These are phyloP conservation scores for Cordilura impudica DNA, from an alignment of 2,888 invertebrate genomes.

Conservation along the genomic window DNA sequence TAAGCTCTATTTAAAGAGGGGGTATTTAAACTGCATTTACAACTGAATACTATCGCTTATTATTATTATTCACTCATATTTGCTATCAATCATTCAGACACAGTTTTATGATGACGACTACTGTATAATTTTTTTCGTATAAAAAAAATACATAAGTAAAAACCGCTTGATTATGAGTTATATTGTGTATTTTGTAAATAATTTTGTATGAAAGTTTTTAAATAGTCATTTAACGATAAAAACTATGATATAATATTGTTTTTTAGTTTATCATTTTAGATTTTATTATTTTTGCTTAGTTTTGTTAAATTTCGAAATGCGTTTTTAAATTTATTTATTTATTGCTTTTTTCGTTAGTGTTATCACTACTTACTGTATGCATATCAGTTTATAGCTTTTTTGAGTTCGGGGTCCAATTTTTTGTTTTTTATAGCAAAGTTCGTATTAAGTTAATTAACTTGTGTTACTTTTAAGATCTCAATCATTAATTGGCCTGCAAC, in stretches of 20 bases:
- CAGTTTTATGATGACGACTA: not conserved
- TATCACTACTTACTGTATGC: not conserved
- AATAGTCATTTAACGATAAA: no score
- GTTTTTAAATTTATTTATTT: not conserved
- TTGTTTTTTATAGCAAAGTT: conserved; percentile 7
- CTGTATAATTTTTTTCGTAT: no score
- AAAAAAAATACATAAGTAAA: no score
- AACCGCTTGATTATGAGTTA: no score
- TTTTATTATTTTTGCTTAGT: no score
- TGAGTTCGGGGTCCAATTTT: not conserved
- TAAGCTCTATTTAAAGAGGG: not conserved
- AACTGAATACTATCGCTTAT: not conserved
- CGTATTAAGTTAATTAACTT: conserved; percentile 11
- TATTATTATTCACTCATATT: no score
- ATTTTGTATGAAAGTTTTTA: no score
- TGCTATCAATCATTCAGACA: not conserved
- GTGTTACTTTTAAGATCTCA: not conserved
- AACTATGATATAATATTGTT: no score
- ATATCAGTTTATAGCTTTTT: not conserved
- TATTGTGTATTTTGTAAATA: no score
- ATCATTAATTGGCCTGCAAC: not conserved
- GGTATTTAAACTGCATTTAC: not conserved
- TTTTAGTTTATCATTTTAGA: no score
- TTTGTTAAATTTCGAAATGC: not conserved
- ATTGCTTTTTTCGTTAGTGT: not conserved